Base-by-base conservation (phyloP, 2,113 vertebrate genomes). In the Caretta caretta region DNA sequence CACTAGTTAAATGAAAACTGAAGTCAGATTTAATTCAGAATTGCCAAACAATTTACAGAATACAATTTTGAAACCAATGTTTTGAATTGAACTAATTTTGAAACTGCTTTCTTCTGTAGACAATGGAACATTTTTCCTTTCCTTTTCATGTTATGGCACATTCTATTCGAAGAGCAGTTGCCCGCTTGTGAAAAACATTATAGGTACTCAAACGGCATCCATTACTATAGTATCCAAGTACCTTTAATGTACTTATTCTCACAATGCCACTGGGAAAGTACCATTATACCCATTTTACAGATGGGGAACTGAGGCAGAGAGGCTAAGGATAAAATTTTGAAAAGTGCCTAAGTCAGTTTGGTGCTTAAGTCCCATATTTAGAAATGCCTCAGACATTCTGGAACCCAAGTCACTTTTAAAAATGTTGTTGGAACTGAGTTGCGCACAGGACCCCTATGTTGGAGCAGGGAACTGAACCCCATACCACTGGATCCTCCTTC, bases 101-200 rank as follows among this genome's bases (percentile, higher is more conserved):
- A 49, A 14, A 48, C 10, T 2, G 5, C 2, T 10, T 51, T 88
- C 0, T 0, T 53, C 20, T 31, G 22, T 38, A 80, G 54, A 22
- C 29, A 31, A 35, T 8, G 19, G 31, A 69, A 8, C 31, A n/a
- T 69, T 69, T 69, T 19, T 69, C 8, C 8, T n/a, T 69, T n/a
- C 35, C 14, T 35, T 65, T 31, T 65, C 62, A 65, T 35, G 59
- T 62, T 62, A 62, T 62, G 29, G 29, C 13, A 62, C 59, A 35
- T 62, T 31, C 59, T 14, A 62, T 7, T 62, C 35, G 6, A 31
- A 62, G 59, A 35, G 35, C 14, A 69, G 62, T 19, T 35, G 62
- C 8, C 8, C 13, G 10, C 31, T 69, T 8, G 17, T 69, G 31
- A 69, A 69, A 69, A 35, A n/a, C 1, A 69, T 62, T 31, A n/a